These are phyloP conservation scores for Zeus faber DNA, from an alignment of 2,113 vertebrate genomes.

Conservation along the genomic window DNA sequence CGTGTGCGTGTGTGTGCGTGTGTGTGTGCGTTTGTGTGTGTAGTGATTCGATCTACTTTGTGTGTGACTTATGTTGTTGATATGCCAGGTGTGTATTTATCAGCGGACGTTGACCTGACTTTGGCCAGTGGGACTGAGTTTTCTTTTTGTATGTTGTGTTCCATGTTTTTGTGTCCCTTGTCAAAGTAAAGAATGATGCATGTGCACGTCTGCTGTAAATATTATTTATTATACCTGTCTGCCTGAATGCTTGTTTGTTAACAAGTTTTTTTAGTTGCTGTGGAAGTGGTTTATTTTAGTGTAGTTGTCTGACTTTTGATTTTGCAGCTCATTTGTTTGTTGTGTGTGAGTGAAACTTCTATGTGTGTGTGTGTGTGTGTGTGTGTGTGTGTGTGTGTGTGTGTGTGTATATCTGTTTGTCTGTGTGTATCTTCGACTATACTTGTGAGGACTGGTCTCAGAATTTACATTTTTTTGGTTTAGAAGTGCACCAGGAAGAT, in stretches of 20 bases:
- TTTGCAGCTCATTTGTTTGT: neutral
- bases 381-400: neutral
- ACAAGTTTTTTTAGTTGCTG: too few relatives aligned
- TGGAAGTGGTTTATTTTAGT: too few relatives aligned
- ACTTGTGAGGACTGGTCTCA: too few relatives aligned
- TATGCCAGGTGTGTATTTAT: constrained; percentile 54
- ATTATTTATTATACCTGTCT: too few relatives aligned
- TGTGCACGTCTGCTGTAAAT: too few relatives aligned
- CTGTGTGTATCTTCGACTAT: too few relatives aligned
- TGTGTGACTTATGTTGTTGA: constrained; percentile 33
- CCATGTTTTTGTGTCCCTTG: too few relatives aligned
- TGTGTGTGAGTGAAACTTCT: neutral
- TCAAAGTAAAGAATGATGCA: too few relatives aligned
- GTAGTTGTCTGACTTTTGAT: constrained; percentile 1
- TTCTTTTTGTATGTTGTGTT: constrained; percentile 1
- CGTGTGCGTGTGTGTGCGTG: constrained; percentile 5
- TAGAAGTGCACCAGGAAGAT: too few relatives aligned
- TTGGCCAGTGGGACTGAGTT: constrained; percentile 20
- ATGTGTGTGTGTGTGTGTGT: neutral
- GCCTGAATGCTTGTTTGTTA: too few relatives aligned
- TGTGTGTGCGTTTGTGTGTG: constrained; percentile 6
- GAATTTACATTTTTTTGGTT: too few relatives aligned
- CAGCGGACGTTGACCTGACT: constrained; percentile 37
- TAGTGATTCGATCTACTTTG: constrained; percentile 28
- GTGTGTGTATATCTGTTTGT: neutral